Evolutionary conservation across 2,113 vertebrate species (phyloP), one percentile per base, ranked within the genome.

Genomic region (Lepidothrix coronata): DNA sequence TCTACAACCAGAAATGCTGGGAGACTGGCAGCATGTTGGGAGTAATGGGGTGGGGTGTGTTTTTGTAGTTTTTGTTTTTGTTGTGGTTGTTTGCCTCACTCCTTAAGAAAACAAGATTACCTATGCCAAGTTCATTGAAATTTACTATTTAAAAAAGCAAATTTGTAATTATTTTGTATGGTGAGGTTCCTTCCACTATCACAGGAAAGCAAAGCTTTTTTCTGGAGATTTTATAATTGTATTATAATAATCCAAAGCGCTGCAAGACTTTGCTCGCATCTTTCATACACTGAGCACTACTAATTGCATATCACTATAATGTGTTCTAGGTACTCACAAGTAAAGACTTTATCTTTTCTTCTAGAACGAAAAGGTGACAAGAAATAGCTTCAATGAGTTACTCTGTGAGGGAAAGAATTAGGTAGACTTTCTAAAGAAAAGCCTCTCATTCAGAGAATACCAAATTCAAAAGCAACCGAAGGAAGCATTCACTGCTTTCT

Each of bases 401-500:
- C 66, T 83, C 58, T 78, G 80, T 78, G 57, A 77, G 59, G 52
- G 27, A 81, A 92, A 80, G 91, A 95, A 95, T 57, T 84, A 95
- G 86, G 76, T 21, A 91, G 70, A 84, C 65, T 78, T 93, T 54
- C 91, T 87, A 81, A 52, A 93, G 90, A 95, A 94, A 88, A 54
- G 68, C 31, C 20, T 82, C 77, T 75, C 63, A 79, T 67, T 87
- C 65, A 84, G 61, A 78, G 43, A 89, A 83, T 46, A 86, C 20
- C 68, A 61, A 91, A 81, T 89, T 84, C 80, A 91, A 92, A 96
- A 92, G 91, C 61, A 65, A 46, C 28, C 0, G 0, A 82, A 88
- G 46, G 52, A 88, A 87, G 61, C 49, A 68, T 83, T 94, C 61
- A 77, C 9, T 24, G 49, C 75, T 85, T 86, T 81, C 62, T 93